phyloP scores from a whole-genome alignment of 1,140 invertebrate genomes.

The Apis mellifera region DNA sequence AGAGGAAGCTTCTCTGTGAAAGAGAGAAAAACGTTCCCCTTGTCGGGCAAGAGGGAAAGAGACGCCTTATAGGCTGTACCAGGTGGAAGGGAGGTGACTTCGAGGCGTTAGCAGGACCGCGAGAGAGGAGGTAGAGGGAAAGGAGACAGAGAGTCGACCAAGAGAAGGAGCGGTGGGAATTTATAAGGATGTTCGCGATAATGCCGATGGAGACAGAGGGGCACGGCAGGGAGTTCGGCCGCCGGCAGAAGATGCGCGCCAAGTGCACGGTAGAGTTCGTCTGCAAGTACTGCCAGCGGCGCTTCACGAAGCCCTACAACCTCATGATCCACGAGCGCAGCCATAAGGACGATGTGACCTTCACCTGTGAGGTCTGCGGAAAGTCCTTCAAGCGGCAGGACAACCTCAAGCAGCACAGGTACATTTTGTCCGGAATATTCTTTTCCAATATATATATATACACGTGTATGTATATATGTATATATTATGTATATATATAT shows the following conservation, averaged over 20 bases:
- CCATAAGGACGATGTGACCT: slow-evolving; percentile 98
- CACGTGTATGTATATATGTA: neutral
- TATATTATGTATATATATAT: neutral
- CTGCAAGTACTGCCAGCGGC: slow-evolving; percentile 98
- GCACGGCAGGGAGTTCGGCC: slow-evolving; percentile 91
- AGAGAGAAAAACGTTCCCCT: slow-evolving; percentile 55
- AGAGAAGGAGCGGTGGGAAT: slow-evolving; percentile 80
- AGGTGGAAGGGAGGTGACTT: slow-evolving; percentile 62
- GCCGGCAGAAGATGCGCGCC: slow-evolving; percentile 93
- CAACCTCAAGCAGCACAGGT: slow-evolving; percentile 97
- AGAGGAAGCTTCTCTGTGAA: slow-evolving; percentile 27
- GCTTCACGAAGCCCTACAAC: slow-evolving; percentile 99
- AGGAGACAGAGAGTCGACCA: slow-evolving; percentile 69
- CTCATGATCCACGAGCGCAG: slow-evolving; percentile 99
- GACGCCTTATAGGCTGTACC: slow-evolving; percentile 33
- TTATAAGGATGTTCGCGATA: slow-evolving; percentile 87
- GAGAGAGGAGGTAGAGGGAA: slow-evolving; percentile 53
- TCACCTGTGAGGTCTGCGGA: slow-evolving; percentile 99
- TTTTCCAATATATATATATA: neutral
- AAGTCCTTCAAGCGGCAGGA: slow-evolving; percentile 99
- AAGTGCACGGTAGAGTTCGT: slow-evolving; percentile 96
- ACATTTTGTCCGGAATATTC: slow-evolving; percentile 48
- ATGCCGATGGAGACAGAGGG: slow-evolving; percentile 93
- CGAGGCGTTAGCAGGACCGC: slow-evolving; percentile 58
- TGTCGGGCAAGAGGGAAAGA: slow-evolving; percentile 50